Evolutionary conservation across 2,113 vertebrate genomes (phyloP).

Genomic region (Sphaerodactylus townsendi): DNA sequence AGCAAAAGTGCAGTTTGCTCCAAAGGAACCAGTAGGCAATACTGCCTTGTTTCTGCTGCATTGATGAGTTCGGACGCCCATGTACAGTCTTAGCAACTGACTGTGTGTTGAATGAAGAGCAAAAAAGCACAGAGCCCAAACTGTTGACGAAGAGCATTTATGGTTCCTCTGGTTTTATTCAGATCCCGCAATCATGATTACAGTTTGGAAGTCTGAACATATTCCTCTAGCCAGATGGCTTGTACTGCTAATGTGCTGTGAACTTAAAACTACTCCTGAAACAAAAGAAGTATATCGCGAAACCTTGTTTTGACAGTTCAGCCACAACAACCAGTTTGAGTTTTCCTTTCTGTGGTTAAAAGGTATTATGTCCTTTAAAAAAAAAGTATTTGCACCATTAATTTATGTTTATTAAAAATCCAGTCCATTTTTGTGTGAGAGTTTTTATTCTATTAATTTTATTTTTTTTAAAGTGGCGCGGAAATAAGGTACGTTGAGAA

Average conservation of each 20-base stretch:
- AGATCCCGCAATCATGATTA: conserved; percentile 56
- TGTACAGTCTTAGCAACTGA: conserved; percentile 54
- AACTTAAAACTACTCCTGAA: conserved; percentile 61
- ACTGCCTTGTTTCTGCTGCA: conserved; percentile 62
- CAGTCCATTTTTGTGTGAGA: conserved; percentile 35
- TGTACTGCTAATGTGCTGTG: conserved; percentile 53
- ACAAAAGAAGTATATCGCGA: conserved; percentile 51
- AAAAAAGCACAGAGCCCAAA: conserved; percentile 71
- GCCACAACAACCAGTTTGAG: conserved; percentile 57
- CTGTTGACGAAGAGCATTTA: conserved; percentile 59
- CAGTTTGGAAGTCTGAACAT: conserved; percentile 49
- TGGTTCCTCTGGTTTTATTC: conserved; percentile 67
- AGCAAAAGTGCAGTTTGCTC: conserved; percentile 60
- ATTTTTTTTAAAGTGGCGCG: conserved; percentile 50
- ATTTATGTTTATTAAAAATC: conserved; percentile 39
- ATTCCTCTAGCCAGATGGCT: conserved; percentile 63
- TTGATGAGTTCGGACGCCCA: conserved; percentile 54
- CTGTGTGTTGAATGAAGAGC: conserved; percentile 69
- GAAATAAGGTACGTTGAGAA: conserved; percentile 60
- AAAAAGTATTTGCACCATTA: conserved; percentile 53
- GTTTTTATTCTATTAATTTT: conserved; percentile 64
- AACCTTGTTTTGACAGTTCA: conserved; percentile 60
- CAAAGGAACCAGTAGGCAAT: conserved; percentile 60
- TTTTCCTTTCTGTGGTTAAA: conserved; percentile 58
- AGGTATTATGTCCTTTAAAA: conserved; percentile 56